Conservation (phyloP, 2,888 invertebrate species). For the Blera fallax region DNA sequence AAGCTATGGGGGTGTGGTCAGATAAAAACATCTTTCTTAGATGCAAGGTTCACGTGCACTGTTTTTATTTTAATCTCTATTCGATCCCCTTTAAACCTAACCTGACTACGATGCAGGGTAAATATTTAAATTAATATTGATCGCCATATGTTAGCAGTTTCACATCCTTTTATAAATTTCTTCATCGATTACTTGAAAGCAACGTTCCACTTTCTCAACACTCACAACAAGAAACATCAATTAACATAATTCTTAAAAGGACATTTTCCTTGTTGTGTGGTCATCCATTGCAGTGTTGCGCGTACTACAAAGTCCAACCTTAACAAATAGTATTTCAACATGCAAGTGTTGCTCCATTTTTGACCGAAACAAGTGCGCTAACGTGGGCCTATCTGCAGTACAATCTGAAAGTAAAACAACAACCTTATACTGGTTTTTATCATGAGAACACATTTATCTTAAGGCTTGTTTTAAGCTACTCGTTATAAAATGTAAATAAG, state of each 20-base stretch:
- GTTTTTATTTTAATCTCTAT: too few species aligned
- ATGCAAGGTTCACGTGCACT: too few species aligned
- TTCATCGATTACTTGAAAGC: background rate
- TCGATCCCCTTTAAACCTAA: too few species aligned
- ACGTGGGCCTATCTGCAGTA: slow-evolving; percentile 18
- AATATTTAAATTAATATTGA: background rate
- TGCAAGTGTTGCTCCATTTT: slow-evolving; percentile 42
- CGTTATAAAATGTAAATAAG: background rate
- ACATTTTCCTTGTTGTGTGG: background rate
- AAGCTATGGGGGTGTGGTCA: too few species aligned
- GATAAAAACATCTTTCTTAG: too few species aligned
- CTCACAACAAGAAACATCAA: background rate
- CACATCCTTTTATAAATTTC: background rate
- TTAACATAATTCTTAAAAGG: background rate
- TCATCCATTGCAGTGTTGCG: slow-evolving; percentile 22
- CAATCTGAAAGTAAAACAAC: slow-evolving; percentile 21
- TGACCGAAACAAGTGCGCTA: slow-evolving; percentile 21
- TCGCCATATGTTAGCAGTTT: background rate
- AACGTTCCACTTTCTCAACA: slow-evolving; percentile 1
- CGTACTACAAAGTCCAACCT: background rate
- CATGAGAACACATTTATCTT: background rate
- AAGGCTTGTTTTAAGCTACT: background rate
- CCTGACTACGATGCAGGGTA: background rate
- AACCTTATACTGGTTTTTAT: background rate
- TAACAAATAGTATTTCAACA: slow-evolving; percentile 42